phyloP scores from a whole-genome alignment of 2,113 vertebrate genomes.

The Cercopithecus mona region DNA sequence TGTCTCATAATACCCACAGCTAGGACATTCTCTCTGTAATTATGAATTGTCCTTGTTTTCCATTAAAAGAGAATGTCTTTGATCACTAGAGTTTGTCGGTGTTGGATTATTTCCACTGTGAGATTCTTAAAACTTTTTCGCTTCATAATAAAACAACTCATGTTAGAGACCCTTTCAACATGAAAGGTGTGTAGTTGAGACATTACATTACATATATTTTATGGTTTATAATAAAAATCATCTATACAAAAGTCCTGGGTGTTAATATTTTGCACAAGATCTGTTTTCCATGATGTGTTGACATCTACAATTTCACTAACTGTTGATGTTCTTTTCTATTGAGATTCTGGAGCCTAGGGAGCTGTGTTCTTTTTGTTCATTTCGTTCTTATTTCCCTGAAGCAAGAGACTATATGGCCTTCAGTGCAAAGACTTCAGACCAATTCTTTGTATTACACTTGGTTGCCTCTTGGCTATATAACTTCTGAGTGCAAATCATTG shows the following conservation, averaged over 20 bases:
- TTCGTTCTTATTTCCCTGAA: constrained; percentile 84
- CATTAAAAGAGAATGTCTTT: constrained; percentile 84
- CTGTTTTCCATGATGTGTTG: constrained; percentile 83
- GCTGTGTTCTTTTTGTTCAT: constrained; percentile 79
- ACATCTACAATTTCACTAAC: constrained; percentile 84
- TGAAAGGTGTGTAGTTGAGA: constrained; percentile 81
- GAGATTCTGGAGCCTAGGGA: constrained; percentile 81
- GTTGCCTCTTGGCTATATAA: constrained; percentile 90
- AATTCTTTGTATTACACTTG: constrained; percentile 89
- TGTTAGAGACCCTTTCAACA: constrained; percentile 82
- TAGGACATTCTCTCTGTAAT: constrained; percentile 82
- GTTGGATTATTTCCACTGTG: constrained; percentile 86
- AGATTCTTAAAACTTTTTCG: constrained; percentile 80
- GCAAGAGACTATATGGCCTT: constrained; percentile 87
- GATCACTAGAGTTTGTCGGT: constrained; percentile 85
- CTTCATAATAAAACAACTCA: constrained; percentile 79
- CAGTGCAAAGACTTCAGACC: constrained; percentile 88
- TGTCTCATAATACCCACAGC: constrained; percentile 84
- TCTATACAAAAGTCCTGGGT: constrained; percentile 79
- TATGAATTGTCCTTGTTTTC: constrained; percentile 83
- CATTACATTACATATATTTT: constrained; percentile 84
- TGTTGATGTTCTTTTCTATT: constrained; percentile 81
- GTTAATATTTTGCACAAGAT: constrained; percentile 84
- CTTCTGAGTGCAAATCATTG: constrained; percentile 89
- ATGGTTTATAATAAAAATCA: constrained; percentile 81